Evolutionary conservation across 2,888 invertebrate species (phyloP), one percentile per base, ranked within the genome.

Genomic region (Caenorhabditis sp.): DNA sequence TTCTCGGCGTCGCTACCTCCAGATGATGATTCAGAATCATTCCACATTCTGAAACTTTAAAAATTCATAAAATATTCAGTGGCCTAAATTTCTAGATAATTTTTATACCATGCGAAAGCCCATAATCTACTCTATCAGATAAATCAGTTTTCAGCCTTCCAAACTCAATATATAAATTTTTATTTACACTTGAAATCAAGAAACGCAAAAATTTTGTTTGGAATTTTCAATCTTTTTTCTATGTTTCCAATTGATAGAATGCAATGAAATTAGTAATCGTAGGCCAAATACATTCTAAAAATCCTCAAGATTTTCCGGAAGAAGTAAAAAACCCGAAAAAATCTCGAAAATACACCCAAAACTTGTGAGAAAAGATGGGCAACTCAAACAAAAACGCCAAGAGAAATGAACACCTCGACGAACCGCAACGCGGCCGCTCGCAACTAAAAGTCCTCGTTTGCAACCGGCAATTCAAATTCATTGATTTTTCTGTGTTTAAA

Each of bases 401-500:
- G 43, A 43, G 43, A 17, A 43, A 43, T 43, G 63, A 68, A 68
- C 68, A 71, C 76, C 67, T 69, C 63, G 59, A 31, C 38, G 49
- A 58, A 70, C 78, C 78, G 78, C 78, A 60, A 69, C 74, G 78
- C 78, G 67, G 67, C 78, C 78, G 78, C 78, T 62, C 70, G 74
- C 74, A 54, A 60, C 57, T 59, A 66, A 73, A 54, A 59, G 63
- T 66, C 66, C 73, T 73, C 64, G 72, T 68, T 68, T 43, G 43
- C 7, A 43, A 59, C 68, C 73, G 73, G 59, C 36, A 73, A 63
- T 73, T 73, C 43, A 63, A 73, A 59, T 49, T 59, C 23, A 38
- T 59, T 59, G 23, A 17, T 43, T 59, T 58, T 59, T 5, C 10
- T 43, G 17, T 38, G 31, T 43, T 43, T 59, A 17, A 59, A 38